Conservation (phyloP, 2,113 vertebrate genomes). For the Lepidothrix coronata region DNA sequence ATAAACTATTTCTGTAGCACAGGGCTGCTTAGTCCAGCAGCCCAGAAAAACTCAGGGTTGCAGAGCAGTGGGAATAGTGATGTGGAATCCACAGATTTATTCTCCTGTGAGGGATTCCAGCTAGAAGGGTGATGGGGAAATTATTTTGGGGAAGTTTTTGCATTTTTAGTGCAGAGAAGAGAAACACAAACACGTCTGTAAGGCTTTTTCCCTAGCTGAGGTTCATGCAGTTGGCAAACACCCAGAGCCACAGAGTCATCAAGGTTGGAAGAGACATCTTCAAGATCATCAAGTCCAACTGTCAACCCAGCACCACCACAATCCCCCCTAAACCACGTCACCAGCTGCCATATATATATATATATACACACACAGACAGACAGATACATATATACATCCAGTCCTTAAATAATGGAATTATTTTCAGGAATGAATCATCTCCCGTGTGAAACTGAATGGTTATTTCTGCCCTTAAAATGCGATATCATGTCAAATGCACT, state of each 20-base stretch:
- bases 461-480: neutral
- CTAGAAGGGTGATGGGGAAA: neutral
- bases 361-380: accelerated
- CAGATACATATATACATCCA: accelerated
- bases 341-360: neutral
- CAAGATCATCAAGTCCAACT: accelerated
- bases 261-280: neutral
- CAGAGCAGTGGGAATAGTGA: neutral
- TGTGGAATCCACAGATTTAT: neutral
- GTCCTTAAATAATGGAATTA: neutral
- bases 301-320: neutral
- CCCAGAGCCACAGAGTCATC: neutral
- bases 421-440: neutral
- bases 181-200: neutral
- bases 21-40: neutral
- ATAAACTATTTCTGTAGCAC: neutral
- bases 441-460: neutral
- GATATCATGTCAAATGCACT: neutral
- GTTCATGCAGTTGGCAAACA: neutral
- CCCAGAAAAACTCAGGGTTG: neutral
- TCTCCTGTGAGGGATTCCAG: neutral
- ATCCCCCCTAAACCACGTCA: neutral
- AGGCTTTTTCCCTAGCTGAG: neutral
- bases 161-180: neutral
- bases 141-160: neutral